These are phyloP conservation scores for Cirrhinus mrigala DNA, from an alignment of 2,797 vertebrate genomes.

Conservation along the genomic window DNA sequence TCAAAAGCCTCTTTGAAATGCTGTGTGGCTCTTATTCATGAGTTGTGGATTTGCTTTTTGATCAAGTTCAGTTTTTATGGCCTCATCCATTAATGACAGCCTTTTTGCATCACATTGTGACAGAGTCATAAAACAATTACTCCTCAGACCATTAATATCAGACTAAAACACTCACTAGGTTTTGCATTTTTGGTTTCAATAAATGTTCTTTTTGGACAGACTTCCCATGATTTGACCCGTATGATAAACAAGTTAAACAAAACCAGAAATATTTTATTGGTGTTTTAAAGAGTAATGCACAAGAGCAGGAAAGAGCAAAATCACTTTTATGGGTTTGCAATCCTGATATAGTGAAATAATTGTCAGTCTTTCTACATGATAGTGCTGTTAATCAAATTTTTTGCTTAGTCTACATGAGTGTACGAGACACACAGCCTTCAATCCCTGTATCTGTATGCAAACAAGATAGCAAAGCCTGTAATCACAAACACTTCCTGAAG, in stretches of 20 bases:
- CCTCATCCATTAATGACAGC: not conserved
- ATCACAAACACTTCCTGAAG: not conserved
- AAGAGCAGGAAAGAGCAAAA: not conserved
- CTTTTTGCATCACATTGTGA: not conserved
- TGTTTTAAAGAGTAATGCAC: not conserved
- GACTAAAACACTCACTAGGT: not conserved
- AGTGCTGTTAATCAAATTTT: not conserved
- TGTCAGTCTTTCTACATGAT: not conserved
- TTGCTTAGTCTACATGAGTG: constrained; percentile 10
- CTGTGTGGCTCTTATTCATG: not conserved
- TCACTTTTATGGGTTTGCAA: not conserved
- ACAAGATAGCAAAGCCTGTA: constrained; percentile 6
- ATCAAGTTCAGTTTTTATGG: not conserved
- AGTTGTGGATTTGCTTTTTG: not conserved
- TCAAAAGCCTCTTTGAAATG: not conserved
- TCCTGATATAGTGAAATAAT: not conserved
- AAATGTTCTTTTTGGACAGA: not conserved
- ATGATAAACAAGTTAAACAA: not conserved
- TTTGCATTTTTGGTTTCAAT: not conserved
- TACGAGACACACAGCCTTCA: constrained; percentile 16
- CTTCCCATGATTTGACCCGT: not conserved
- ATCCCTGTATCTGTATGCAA: constrained; percentile 20
- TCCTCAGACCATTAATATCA: not conserved
- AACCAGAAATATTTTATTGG: not conserved
- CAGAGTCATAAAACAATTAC: not conserved